phyloP scores from a whole-genome alignment of 2,113 vertebrate genomes.

The Pardalotus punctatus region DNA sequence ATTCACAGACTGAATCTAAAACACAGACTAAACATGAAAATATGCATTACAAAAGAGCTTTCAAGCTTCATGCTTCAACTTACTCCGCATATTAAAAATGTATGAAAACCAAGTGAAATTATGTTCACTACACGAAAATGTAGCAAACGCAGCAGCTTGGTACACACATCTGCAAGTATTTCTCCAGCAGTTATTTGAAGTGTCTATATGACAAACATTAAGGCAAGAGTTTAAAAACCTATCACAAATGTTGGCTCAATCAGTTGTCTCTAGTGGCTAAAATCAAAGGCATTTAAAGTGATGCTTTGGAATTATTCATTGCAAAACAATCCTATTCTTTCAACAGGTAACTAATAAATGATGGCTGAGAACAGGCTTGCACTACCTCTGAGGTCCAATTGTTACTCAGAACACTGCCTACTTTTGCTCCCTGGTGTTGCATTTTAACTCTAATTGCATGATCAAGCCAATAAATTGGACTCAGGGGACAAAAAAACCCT shows the following conservation, averaged over 20 bases:
- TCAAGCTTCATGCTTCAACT: not conserved
- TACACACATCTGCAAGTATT: not conserved
- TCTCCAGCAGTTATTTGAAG: not conserved
- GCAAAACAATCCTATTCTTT: constrained; percentile 62
- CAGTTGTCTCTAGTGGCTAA: constrained; percentile 36
- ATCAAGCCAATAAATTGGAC: constrained; percentile 77
- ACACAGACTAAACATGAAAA: not conserved
- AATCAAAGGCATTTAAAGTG: constrained; percentile 71
- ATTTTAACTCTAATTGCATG: constrained; percentile 75
- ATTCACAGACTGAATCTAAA: too few relatives aligned
- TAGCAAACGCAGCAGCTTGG: not conserved
- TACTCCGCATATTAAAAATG: not conserved
- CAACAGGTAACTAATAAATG: constrained; percentile 75
- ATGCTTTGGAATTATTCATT: constrained; percentile 70
- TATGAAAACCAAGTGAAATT: not conserved
- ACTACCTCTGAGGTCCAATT: constrained; percentile 54
- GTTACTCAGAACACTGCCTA: constrained; percentile 60
- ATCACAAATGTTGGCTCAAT: constrained; percentile 22
- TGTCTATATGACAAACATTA: constrained; percentile 5
- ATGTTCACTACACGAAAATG: not conserved
- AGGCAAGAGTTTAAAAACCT: constrained; percentile 42
- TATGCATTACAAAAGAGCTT: not conserved
- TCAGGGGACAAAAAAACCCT: constrained; percentile 48
- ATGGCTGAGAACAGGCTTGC: constrained; percentile 61
- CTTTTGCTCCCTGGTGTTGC: constrained; percentile 59